phyloP scores from a whole-genome alignment of 2,888 invertebrate genomes.

The Tachina grossa region DNA sequence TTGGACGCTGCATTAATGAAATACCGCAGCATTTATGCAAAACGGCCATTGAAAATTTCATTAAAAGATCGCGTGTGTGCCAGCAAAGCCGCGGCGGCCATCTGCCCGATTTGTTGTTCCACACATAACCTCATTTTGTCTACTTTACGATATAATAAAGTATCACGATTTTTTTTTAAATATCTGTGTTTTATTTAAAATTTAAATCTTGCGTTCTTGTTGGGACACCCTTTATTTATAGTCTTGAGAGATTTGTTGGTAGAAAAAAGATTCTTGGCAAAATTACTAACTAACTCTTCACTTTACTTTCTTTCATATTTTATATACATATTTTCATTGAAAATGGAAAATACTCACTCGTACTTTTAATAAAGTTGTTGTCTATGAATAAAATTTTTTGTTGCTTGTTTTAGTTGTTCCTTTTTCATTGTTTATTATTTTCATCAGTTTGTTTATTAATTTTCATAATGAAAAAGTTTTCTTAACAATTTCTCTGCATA shows the following conservation, averaged over 20 bases:
- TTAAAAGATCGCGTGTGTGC: too few species aligned
- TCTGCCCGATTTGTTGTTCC: too few species aligned
- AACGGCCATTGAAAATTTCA: too few species aligned
- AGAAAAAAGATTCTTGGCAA: background rate
- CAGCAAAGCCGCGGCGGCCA: too few species aligned
- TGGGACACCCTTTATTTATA: background rate
- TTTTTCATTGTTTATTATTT: constrained; percentile 71
- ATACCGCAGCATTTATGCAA: too few species aligned
- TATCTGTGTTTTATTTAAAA: too few species aligned
- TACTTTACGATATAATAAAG: too few species aligned
- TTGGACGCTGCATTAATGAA: too few species aligned
- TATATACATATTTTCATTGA: background rate
- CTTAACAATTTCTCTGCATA: constrained; percentile 51
- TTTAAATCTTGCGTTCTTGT: too few species aligned
- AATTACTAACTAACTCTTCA: constrained; percentile 46
- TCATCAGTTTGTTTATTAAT: constrained; percentile 75
- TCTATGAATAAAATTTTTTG: constrained; percentile 28
- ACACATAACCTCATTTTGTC: too few species aligned
- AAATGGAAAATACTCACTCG: constrained; percentile 23
- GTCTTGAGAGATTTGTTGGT: constrained; percentile 45
- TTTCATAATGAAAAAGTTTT: constrained; percentile 78
- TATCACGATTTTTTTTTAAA: too few species aligned
- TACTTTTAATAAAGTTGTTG: constrained; percentile 29
- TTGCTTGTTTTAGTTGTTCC: constrained; percentile 29
- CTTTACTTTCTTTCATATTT: constrained; percentile 9